Evolutionary conservation across 2,888 invertebrate genomes (phyloP).

Genomic region (Ichneumoninae sp.): DNA sequence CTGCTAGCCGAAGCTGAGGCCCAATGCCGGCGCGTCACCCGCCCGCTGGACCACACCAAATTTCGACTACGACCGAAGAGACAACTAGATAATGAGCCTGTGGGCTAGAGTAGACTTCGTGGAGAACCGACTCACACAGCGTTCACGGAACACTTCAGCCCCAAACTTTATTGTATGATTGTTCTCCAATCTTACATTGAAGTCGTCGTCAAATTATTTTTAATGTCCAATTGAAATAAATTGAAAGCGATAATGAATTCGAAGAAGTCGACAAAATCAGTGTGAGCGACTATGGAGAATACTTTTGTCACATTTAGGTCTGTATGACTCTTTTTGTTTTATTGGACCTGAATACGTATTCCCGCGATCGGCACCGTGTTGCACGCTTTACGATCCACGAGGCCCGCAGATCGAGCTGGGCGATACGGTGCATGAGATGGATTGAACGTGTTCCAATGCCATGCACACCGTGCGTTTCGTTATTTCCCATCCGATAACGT

Average conservation of each 20-base stretch:
- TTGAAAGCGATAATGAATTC: slow-evolving; percentile 29
- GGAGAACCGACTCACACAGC: slow-evolving; percentile 35
- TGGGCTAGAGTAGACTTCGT: slow-evolving; percentile 46
- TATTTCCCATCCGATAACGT: slow-evolving; percentile 45
- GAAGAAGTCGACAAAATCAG: slow-evolving; percentile 41
- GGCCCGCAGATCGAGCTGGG: slow-evolving; percentile 6
- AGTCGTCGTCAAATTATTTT: slow-evolving; percentile 41
- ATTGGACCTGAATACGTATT: slow-evolving; percentile 4
- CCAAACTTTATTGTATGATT: slow-evolving; percentile 49
- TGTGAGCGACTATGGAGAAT: background rate
- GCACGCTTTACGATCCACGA: slow-evolving; percentile 55
- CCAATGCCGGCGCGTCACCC: slow-evolving; percentile 2
- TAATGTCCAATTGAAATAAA: slow-evolving; percentile 53
- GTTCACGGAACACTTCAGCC: slow-evolving; percentile 39
- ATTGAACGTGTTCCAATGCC: slow-evolving; percentile 43
- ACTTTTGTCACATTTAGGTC: background rate
- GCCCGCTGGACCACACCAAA: slow-evolving; percentile 61
- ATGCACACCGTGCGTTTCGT: slow-evolving; percentile 29
- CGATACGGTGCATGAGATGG: slow-evolving; percentile 14
- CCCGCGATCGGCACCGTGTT: slow-evolving; percentile 57
- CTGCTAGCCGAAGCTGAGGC: slow-evolving; percentile 43
- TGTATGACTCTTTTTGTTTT: slow-evolving; percentile 25
- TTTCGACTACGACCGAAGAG: slow-evolving; percentile 32
- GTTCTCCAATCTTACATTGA: slow-evolving; percentile 4
- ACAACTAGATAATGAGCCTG: slow-evolving; percentile 63